Evolutionary conservation across 2,888 invertebrate species (phyloP), one percentile per base, ranked within the genome.

Genomic region (Fragum whitleyi): DNA sequence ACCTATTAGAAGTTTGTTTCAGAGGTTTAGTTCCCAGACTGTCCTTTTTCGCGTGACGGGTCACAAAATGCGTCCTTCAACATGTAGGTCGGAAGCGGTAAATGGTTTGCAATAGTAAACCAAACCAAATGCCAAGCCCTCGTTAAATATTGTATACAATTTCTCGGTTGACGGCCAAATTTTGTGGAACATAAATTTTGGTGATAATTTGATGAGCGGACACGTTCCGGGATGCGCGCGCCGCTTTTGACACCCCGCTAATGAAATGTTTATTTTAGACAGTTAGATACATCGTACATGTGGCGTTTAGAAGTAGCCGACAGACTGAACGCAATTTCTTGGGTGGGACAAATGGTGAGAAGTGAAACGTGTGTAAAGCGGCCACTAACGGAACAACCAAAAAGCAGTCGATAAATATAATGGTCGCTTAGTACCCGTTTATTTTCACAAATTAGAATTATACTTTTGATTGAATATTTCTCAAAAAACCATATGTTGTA

Each of bases 111-210:
- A 57, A 57, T 26, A 26, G 23, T 57, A 23, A 57, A 57, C 57
- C 57, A 57, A 57, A 3, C 16, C 51, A 51, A 32, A 61, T 32
- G 61, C 32, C 61, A 61, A 3, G 2, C 6, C 32, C 61, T 61
- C 61, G 61, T 32, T 61, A n/a, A 47, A 47, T 29, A n/a, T 21
- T 61, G 29, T 61, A 28, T 61, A 32, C 61, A 61, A 61, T 61
- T 61, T 32, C 61, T 5, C 32, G 61, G 61, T 32, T 61, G 42
- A 65, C 39, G 42, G 39, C 32, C 65, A 83, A 36, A 79, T 83
- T 83, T 83, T 74, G 75, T 79, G 83, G 77, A 59, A 74, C 79
- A 83, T 83, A 77, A 79, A 83, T 74, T 47, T 70, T 47, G 47
- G 47, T 16, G 47, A 19, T 47, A 47, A 47, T 47, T 47, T 47